phyloP scores from a whole-genome alignment of 2,113 vertebrate species.

The Oryzias javanicus region DNA sequence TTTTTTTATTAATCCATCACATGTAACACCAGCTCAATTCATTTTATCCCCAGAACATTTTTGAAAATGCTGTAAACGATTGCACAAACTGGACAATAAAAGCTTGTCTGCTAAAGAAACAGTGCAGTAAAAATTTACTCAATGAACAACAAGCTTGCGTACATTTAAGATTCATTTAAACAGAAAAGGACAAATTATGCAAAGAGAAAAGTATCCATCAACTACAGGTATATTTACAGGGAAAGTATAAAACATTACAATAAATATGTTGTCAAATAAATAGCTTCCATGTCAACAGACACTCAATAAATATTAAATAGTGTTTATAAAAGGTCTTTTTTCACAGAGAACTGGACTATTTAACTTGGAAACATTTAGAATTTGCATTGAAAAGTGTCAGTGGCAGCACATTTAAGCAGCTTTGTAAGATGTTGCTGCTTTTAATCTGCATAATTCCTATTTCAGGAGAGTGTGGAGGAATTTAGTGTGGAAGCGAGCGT shows the following conservation, averaged over 20 bases:
- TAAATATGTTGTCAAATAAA: slow-evolving; percentile 40
- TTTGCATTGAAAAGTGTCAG: slow-evolving; percentile 15
- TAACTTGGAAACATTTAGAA: slow-evolving; percentile 15
- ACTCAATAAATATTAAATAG: slow-evolving; percentile 36
- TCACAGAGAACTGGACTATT: slow-evolving; percentile 22
- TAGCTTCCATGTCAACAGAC: background rate
- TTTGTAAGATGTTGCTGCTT: background rate
- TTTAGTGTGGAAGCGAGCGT: slow-evolving; percentile 86
- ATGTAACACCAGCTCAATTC: background rate
- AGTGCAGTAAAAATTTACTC: slow-evolving; percentile 2
- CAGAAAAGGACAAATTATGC: background rate
- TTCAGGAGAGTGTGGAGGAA: slow-evolving; percentile 75
- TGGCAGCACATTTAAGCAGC: background rate
- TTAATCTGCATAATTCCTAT: slow-evolving; percentile 23
- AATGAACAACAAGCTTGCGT: too few species aligned
- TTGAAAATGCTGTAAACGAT: slow-evolving; percentile 12
- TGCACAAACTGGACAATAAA: slow-evolving; percentile 34
- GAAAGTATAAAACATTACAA: slow-evolving; percentile 1
- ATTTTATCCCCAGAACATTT: slow-evolving; percentile 5
- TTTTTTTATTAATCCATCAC: slow-evolving; percentile 38
- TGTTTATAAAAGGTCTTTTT: slow-evolving; percentile 12
- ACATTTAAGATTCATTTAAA: too few species aligned
- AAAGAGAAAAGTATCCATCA: slow-evolving; percentile 3
- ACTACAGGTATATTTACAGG: slow-evolving; percentile 5
- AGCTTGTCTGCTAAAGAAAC: slow-evolving; percentile 29